phyloP scores from a whole-genome alignment of 2,113 vertebrate species.

The Machaerirhynchus nigripectus region DNA sequence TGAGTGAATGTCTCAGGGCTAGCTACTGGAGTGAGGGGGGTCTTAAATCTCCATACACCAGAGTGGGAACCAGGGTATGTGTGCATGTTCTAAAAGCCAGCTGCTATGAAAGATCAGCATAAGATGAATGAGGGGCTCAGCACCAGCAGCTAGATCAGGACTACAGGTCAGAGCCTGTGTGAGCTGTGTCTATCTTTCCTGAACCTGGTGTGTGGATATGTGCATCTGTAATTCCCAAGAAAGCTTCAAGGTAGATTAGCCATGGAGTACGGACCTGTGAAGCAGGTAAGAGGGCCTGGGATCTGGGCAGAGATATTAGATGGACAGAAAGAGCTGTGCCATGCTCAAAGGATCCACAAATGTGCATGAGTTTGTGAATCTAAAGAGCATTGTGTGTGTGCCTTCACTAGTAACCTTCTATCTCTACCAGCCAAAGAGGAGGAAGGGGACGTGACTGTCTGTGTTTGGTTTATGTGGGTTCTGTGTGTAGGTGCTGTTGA shows the following conservation, averaged over 20 bases:
- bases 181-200: not conserved
- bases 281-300: not conserved
- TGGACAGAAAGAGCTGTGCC: not conserved
- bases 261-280: not conserved
- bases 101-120: not conserved
- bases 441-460: not conserved
- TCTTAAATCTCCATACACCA: not conserved
- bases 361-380: not conserved
- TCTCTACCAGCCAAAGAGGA: not conserved
- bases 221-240: not conserved
- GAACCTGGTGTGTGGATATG: not conserved
- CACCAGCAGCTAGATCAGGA: not conserved
- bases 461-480: not conserved
- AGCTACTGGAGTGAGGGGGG: not conserved
- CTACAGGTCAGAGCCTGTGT: not conserved
- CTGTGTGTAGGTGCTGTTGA: not conserved
- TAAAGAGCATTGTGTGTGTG: not conserved
- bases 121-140: not conserved
- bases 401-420: not conserved
- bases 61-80: not conserved
- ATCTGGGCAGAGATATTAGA: not conserved
- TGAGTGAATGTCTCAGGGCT: not conserved
- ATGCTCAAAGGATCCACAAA: not conserved
- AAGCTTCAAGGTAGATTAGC: not conserved
- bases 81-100: not conserved